A percentile compares a stretch with the other conserved stretches of the same genome.
These are phyloP conservation scores for Synanthedon vespiformis DNA, from an alignment of 2,888 invertebrate species.

Conservation along the genomic window DNA sequence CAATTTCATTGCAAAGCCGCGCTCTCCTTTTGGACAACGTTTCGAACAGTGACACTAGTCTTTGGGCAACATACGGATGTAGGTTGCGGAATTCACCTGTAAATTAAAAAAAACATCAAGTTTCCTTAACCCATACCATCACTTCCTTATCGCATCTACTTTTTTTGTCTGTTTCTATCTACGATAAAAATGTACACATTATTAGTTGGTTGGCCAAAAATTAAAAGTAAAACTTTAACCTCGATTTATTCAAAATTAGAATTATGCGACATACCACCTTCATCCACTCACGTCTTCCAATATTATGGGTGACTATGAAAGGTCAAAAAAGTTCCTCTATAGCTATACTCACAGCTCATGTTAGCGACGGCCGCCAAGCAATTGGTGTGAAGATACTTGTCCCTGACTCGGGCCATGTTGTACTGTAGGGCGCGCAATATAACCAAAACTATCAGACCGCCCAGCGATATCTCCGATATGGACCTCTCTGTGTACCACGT, in stretches of 20 bases:
- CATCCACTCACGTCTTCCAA: too few species aligned
- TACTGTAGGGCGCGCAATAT: conserved; percentile 97
- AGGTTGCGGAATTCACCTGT: conserved; percentile 85
- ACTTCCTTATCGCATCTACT: too few species aligned
- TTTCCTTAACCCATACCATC: too few species aligned
- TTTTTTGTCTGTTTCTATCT: too few species aligned
- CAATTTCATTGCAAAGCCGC: conserved; percentile 73
- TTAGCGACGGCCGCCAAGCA: conserved; percentile 98
- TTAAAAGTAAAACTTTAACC: too few species aligned
- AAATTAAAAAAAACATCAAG: conserved; percentile 11
- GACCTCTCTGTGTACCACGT: conserved; percentile 94
- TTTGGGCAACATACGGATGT: conserved; percentile 96
- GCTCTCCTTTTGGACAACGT: conserved; percentile 89
- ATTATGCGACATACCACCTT: too few species aligned
- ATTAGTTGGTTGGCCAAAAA: too few species aligned
- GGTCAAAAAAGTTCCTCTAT: background rate
- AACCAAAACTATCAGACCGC: conserved; percentile 92
- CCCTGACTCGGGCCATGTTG: conserved; percentile 96
- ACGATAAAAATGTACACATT: too few species aligned
- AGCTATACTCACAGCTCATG: conserved; percentile 90
- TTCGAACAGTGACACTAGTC: conserved; percentile 91
- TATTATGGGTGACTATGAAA: too few species aligned
- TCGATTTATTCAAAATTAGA: too few species aligned
- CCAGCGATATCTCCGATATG: conserved; percentile 92
- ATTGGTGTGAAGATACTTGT: conserved; percentile 98